phyloP scores from a whole-genome alignment of 1,140 invertebrate species.

The Idris sp. region DNA sequence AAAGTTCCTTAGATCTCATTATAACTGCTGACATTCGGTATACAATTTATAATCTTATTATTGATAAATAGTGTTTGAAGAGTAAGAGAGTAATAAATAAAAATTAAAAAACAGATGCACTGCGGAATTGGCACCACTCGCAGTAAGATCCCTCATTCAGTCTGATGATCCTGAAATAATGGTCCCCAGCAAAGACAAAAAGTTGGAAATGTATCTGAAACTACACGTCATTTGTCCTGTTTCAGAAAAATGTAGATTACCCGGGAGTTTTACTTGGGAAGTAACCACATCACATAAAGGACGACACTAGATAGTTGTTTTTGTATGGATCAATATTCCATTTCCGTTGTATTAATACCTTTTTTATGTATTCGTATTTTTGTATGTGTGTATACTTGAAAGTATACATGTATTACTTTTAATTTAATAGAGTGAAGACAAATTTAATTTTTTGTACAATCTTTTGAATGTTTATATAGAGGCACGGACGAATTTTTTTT shows the following conservation, averaged over 20 bases:
- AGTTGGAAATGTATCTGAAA: constrained; percentile 68
- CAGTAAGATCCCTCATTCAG: constrained; percentile 61
- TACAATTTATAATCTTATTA: background rate
- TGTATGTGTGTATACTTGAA: constrained; percentile 5
- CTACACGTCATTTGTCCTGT: constrained; percentile 67
- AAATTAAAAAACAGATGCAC: constrained; percentile 63
- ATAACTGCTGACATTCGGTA: constrained; percentile 67
- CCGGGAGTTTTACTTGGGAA: constrained; percentile 70
- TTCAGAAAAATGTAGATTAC: constrained; percentile 69
- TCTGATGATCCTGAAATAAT: constrained; percentile 64
- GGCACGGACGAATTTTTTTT: constrained; percentile 14
- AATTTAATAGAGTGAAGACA: constrained; percentile 6
- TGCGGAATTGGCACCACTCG: constrained; percentile 71
- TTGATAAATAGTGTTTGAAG: too few relatives aligned
- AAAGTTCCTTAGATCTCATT: constrained; percentile 64
- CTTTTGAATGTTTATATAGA: constrained; percentile 4
- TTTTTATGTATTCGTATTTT: too few relatives aligned
- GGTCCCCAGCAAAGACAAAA: constrained; percentile 10
- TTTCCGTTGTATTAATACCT: too few relatives aligned
- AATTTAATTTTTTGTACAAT: constrained; percentile 3
- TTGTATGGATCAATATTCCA: too few relatives aligned
- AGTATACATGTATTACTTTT: constrained; percentile 21
- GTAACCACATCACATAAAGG: constrained; percentile 41
- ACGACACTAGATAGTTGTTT: constrained; percentile 11
- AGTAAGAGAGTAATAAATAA: background rate